Percentiles rank a stretch among this genome's conserved stretches.
Evolutionary conservation across 1,140 invertebrate genomes (phyloP).

Genomic region (Tetramorium simillimum): DNA sequence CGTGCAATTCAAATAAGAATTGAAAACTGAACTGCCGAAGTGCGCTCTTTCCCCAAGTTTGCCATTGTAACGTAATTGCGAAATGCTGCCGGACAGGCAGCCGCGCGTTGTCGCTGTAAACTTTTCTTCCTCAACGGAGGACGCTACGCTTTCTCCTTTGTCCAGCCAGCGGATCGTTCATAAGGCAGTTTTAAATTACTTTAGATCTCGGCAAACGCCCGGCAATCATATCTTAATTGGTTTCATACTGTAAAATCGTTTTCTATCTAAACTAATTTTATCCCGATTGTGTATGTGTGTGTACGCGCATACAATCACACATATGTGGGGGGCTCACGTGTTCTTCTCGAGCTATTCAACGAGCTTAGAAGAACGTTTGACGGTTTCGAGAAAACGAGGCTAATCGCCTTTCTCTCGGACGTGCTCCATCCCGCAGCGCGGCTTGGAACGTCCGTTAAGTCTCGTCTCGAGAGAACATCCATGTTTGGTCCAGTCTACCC

Average conservation of each 20-base stretch:
- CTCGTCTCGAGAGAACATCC: constrained; percentile 37
- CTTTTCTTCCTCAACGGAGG: constrained; percentile 15
- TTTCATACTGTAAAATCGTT: neutral
- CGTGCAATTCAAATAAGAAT: constrained; percentile 55
- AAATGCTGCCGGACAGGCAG: constrained; percentile 35
- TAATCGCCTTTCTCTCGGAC: constrained; percentile 54
- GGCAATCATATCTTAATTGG: neutral
- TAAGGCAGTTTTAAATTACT: constrained; percentile 26
- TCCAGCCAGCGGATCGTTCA: neutral
- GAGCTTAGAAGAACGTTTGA: constrained; percentile 1
- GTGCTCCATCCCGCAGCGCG: neutral
- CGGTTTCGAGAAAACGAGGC: constrained; percentile 49
- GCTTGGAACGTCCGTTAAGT: constrained; percentile 47
- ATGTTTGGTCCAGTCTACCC: constrained; percentile 54
- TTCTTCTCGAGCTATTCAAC: neutral
- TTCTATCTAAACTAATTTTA: neutral
- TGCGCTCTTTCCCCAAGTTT: constrained; percentile 32
- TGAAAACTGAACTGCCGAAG: constrained; percentile 51
- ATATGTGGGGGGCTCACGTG: neutral
- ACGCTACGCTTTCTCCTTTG: constrained; percentile 7
- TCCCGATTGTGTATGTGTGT: neutral
- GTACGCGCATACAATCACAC: neutral
- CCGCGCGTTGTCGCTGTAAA: constrained; percentile 24
- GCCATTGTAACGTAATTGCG: constrained; percentile 51
- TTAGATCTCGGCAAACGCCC: neutral